Percentiles rank a stretch among this genome's conserved stretches.
Evolutionary conservation across 2,113 vertebrate genomes (phyloP).

Genomic region (Daboia siamensis): DNA sequence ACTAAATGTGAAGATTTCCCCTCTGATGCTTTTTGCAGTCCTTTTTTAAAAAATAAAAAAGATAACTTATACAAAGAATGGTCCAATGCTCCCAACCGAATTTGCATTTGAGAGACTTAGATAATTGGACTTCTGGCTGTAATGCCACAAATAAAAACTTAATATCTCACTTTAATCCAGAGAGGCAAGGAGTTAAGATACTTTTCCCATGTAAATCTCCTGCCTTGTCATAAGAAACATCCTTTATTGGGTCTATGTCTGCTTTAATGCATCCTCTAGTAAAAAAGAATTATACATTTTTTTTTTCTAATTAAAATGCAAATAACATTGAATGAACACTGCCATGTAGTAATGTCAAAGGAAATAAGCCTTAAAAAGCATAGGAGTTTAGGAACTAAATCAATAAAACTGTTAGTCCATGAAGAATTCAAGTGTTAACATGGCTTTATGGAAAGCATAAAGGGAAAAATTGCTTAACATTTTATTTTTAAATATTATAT

Average conservation of each 20-base stretch:
- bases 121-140: background rate
- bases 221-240: slow-evolving; percentile 6
- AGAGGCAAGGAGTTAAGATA: background rate
- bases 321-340: slow-evolving; percentile 37
- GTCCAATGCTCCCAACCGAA: background rate
- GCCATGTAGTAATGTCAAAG: slow-evolving; percentile 3
- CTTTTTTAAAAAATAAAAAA: background rate
- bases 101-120: background rate
- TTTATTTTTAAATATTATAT: slow-evolving; percentile 39
- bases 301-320: slow-evolving; percentile 36
- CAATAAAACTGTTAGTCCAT: slow-evolving; percentile 30
- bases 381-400: slow-evolving; percentile 31
- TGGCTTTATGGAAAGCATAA: slow-evolving; percentile 36
- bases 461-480: slow-evolving; percentile 39
- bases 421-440: slow-evolving; percentile 41
- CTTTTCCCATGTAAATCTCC: slow-evolving; percentile 14
- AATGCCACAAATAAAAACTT: background rate
- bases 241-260: slow-evolving; percentile 1
- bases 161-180: background rate
- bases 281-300: slow-evolving; percentile 40
- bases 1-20: background rate
- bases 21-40: background rate
- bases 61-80: background rate
- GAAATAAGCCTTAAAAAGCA: slow-evolving; percentile 37
- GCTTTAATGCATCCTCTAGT: slow-evolving; percentile 39